Conservation (phyloP, 2,113 vertebrate genomes). For the Misgurnus mizolepis region DNA sequence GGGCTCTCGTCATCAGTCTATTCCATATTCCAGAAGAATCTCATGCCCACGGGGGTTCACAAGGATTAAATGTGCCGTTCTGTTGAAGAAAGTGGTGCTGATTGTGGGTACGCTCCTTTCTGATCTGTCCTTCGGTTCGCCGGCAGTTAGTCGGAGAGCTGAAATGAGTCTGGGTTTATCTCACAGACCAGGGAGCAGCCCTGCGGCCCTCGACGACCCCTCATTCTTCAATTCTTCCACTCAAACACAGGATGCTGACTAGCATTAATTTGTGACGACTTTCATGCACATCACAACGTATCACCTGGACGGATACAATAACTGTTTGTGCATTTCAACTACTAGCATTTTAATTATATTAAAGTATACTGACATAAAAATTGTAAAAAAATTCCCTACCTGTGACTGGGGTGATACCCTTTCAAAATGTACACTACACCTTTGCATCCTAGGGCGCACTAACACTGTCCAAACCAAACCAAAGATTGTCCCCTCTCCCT, state of each 20-base stretch:
- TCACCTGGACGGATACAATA: background rate
- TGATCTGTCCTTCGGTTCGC: constrained; percentile 36
- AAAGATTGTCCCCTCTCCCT: too few species aligned
- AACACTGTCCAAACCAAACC: too few species aligned
- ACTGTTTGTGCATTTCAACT: background rate
- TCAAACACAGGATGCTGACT: constrained; percentile 10
- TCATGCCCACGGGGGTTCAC: constrained; percentile 22
- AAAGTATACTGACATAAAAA: too few species aligned
- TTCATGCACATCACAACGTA: background rate
- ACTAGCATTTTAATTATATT: background rate
- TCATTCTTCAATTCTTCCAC: constrained; percentile 18
- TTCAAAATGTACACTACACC: too few species aligned
- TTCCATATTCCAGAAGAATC: constrained; percentile 3
- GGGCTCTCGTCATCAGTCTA: background rate
- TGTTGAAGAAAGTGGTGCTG: constrained; percentile 24
- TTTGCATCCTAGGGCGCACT: too few species aligned
- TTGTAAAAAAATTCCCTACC: too few species aligned
- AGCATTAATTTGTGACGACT: constrained; percentile 21
- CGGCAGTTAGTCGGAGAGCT: constrained; percentile 28
- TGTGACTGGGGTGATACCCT: too few species aligned
- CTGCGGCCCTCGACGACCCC: background rate
- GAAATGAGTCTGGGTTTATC: constrained; percentile 54
- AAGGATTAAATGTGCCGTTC: constrained; percentile 31
- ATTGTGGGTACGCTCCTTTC: constrained; percentile 19
- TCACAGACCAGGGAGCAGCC: constrained; percentile 35